Percentiles rank a stretch among this genome's conserved stretches.
Evolutionary conservation across 2,888 invertebrate genomes (phyloP).

Genomic region (Drosophila gaucha): DNA sequence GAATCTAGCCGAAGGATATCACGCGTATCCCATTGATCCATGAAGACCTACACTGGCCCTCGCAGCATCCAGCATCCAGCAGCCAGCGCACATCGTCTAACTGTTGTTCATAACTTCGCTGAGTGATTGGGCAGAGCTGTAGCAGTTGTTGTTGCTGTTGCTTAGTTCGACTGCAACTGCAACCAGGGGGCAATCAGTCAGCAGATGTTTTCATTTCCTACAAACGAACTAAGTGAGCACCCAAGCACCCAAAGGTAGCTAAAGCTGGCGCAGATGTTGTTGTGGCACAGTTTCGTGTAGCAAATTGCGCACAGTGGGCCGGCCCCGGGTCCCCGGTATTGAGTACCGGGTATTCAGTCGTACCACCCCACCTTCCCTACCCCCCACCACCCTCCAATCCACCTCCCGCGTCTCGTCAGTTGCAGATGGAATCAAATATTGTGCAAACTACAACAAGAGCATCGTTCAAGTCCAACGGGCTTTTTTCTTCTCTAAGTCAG

Average conservation of each 20-base stretch:
- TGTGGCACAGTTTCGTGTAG: slow-evolving; percentile 77
- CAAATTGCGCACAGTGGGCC: slow-evolving; percentile 77
- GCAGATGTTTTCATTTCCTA: slow-evolving; percentile 81
- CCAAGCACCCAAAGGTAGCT: slow-evolving; percentile 60
- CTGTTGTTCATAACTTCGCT: slow-evolving; percentile 79
- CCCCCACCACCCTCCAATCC: slow-evolving; percentile 2
- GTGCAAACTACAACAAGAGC: slow-evolving; percentile 74
- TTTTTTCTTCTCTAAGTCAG: slow-evolving; percentile 32
- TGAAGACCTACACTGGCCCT: slow-evolving; percentile 80
- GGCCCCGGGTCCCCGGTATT: slow-evolving; percentile 60
- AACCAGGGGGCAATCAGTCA: slow-evolving; percentile 80
- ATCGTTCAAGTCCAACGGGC: slow-evolving; percentile 72
- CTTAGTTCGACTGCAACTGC: slow-evolving; percentile 35
- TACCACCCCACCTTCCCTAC: background rate
- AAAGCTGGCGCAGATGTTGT: slow-evolving; percentile 68
- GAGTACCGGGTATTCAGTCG: slow-evolving; percentile 36
- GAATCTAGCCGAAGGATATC: slow-evolving; percentile 84
- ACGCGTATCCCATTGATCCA: slow-evolving; percentile 85
- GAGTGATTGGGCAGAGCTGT: slow-evolving; percentile 69
- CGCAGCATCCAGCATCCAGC: slow-evolving; percentile 30
- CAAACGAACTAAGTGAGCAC: slow-evolving; percentile 61
- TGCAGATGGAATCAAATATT: slow-evolving; percentile 79
- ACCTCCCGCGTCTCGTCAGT: slow-evolving; percentile 26
- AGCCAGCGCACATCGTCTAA: slow-evolving; percentile 54
- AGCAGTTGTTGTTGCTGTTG: slow-evolving; percentile 16